Evolutionary conservation across 1,140 invertebrate species (phyloP).

Genomic region (Steinernema feltiae): DNA sequence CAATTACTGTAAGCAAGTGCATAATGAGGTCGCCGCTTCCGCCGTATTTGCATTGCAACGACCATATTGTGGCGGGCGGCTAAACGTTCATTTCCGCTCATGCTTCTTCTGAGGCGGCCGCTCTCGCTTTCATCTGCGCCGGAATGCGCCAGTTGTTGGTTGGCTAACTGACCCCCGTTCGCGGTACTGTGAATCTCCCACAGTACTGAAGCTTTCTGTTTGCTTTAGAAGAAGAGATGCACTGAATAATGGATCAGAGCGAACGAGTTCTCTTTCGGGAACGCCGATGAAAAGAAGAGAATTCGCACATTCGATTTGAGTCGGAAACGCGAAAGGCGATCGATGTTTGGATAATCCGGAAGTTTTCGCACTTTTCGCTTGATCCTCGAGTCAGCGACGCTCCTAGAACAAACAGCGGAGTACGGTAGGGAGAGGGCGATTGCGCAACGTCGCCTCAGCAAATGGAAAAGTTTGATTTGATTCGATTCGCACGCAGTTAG

Average conservation of each 20-base stretch:
- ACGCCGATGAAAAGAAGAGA: no score
- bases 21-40: slow-evolving; percentile 14
- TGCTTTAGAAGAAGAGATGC: background rate
- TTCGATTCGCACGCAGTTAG: background rate
- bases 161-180: background rate
- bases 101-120: background rate
- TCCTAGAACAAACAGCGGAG: background rate
- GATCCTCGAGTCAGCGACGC: background rate
- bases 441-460: background rate
- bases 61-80: background rate
- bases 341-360: no score
- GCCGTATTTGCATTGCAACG: background rate
- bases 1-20: background rate
- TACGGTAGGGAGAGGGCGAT: background rate
- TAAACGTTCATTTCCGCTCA: slow-evolving; percentile 10
- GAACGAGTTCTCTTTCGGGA: no score
- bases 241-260: no score
- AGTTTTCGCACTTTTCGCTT: no score
- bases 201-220: background rate
- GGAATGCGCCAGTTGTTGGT: background rate
- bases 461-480: background rate
- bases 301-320: no score
- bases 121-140: background rate
- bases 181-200: background rate
- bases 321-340: no score